Evolutionary conservation across 2,888 invertebrate species (phyloP).

Genomic region (Acronicta alni): DNA sequence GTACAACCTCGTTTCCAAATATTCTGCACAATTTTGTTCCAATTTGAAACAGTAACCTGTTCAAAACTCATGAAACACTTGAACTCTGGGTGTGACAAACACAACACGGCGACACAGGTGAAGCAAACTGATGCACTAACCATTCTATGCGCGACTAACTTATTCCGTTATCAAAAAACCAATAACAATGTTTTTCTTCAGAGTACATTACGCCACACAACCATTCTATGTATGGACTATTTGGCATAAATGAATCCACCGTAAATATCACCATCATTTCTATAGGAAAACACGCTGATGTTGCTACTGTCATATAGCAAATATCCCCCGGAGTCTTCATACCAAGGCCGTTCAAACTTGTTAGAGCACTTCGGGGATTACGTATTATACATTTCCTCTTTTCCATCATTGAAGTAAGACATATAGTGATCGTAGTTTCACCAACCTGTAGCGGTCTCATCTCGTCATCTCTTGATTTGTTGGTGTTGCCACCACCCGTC

Average conservation of each 20-base stretch:
- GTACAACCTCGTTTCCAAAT: too few relatives aligned
- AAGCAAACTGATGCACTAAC: too few relatives aligned
- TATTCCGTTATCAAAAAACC: background rate
- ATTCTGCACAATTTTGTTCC: too few relatives aligned
- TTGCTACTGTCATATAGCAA: background rate
- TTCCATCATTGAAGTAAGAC: background rate
- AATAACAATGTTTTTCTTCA: background rate
- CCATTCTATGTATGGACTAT: background rate
- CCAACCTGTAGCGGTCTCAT: constrained; percentile 5
- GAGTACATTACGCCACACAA: background rate
- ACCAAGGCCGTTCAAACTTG: background rate
- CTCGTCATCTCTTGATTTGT: background rate
- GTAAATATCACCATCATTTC: background rate
- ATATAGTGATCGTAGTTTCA: background rate
- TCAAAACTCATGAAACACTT: too few relatives aligned
- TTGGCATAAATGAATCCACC: background rate
- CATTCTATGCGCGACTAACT: too few relatives aligned
- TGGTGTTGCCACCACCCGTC: constrained; percentile 3
- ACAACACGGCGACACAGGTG: too few relatives aligned
- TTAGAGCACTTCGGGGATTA: background rate
- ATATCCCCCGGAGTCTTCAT: background rate
- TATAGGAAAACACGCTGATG: background rate
- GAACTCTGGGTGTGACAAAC: too few relatives aligned
- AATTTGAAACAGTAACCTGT: too few relatives aligned
- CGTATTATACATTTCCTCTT: background rate